These are phyloP conservation scores for Pterois miles DNA, from an alignment of 2,797 vertebrate genomes.

Conservation along the genomic window DNA sequence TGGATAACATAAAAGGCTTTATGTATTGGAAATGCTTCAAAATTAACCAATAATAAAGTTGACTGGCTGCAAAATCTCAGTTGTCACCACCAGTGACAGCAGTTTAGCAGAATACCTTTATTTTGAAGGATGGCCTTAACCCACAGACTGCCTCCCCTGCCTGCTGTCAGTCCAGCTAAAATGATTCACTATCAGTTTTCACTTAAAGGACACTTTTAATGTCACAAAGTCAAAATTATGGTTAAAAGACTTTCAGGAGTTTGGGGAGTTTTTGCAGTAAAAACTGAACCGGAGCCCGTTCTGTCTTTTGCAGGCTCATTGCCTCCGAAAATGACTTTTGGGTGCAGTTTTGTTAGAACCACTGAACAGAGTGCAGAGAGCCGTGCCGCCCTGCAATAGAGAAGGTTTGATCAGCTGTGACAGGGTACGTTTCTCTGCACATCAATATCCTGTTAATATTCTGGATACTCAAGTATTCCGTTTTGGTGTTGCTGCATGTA, in stretches of 20 bases:
- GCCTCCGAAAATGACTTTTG: constrained; percentile 69
- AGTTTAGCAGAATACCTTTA: constrained; percentile 15
- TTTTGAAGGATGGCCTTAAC: constrained; percentile 37
- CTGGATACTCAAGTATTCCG: constrained; percentile 41
- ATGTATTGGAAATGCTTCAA: constrained; percentile 28
- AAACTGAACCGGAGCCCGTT: constrained; percentile 17
- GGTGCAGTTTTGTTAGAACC: constrained; percentile 55
- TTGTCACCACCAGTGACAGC: background rate
- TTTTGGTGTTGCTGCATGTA: constrained; percentile 58
- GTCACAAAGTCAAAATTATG: constrained; percentile 48
- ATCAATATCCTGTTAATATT: constrained; percentile 82
- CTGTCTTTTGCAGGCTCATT: constrained; percentile 63
- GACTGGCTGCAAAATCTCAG: constrained; percentile 12
- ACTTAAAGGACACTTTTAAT: constrained; percentile 34
- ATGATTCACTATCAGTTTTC: constrained; percentile 9
- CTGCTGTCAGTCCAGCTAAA: constrained; percentile 2
- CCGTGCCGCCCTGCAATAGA: constrained; percentile 13
- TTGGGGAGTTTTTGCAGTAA: constrained; percentile 26
- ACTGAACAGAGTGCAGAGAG: constrained; percentile 41
- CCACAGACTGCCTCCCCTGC: background rate
- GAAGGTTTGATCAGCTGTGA: constrained; percentile 60
- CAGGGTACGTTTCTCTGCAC: constrained; percentile 38
- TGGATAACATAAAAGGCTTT: constrained; percentile 26
- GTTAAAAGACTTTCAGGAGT: constrained; percentile 38
- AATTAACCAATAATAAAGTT: constrained; percentile 26